Conservation (phyloP, 2,113 vertebrate species). For the Isurus oxyrinchus region DNA sequence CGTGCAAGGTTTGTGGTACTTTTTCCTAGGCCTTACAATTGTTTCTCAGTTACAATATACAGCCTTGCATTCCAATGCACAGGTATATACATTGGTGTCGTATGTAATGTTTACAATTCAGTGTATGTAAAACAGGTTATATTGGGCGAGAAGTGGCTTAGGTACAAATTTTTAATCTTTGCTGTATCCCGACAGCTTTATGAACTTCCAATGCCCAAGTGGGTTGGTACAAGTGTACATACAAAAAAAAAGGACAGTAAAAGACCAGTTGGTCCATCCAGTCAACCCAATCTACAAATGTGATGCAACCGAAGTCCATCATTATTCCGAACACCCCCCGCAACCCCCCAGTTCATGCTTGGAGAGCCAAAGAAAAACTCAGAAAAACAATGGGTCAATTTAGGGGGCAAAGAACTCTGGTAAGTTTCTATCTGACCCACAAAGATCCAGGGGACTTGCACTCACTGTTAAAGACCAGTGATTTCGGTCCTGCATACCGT, state of each 20-base stretch:
- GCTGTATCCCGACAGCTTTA: background rate
- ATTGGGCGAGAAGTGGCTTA: background rate
- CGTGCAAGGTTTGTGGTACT: background rate
- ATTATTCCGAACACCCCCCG: background rate
- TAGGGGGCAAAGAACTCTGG: background rate
- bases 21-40: background rate
- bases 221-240: background rate
- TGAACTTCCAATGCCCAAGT: background rate
- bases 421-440: background rate
- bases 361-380: background rate
- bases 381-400: background rate
- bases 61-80: background rate
- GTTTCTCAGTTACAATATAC: background rate
- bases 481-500: background rate
- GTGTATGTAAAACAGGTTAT: background rate
- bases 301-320: background rate
- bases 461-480: background rate
- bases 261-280: background rate
- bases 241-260: background rate
- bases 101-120: no score
- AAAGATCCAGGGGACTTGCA: background rate
- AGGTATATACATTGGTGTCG: background rate
- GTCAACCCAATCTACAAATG: background rate
- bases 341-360: background rate
- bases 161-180: background rate